A percentile compares a stretch with the other conserved stretches of the same genome.
Evolutionary conservation across 2,888 invertebrate genomes (phyloP).

Genomic region (Serripes groenlandicus): DNA sequence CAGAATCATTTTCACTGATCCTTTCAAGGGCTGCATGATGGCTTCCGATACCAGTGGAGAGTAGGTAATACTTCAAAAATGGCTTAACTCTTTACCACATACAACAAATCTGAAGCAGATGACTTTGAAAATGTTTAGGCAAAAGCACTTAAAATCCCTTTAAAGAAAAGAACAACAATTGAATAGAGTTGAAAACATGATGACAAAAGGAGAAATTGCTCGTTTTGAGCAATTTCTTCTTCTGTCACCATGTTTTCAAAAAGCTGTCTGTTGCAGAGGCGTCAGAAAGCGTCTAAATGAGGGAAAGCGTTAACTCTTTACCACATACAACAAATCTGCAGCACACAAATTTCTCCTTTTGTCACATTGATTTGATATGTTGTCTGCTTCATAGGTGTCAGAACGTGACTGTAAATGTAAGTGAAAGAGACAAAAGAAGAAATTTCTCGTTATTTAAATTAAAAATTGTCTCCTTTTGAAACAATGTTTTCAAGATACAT

Average conservation of each 20-base stretch:
- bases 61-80: background rate
- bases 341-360: no score
- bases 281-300: background rate
- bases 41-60: background rate
- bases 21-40: background rate
- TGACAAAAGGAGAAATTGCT: conserved; percentile 8
- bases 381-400: no score
- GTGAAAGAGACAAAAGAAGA: no score
- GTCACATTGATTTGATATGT: no score
- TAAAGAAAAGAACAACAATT: background rate
- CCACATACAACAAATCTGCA: no score
- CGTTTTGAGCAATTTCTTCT: background rate
- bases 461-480: no score
- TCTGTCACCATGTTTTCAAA: background rate
- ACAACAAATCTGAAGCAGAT: background rate
- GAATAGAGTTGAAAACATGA: background rate
- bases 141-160: background rate
- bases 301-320: background rate
- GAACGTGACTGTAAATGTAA: no score
- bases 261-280: background rate
- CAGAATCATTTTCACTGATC: background rate
- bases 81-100: background rate
- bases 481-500: no score
- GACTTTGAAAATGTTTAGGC: background rate
- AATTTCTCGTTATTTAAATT: no score